Base-by-base conservation (phyloP, 2,797 vertebrate species). In the Scolopax bukidnonensis region DNA sequence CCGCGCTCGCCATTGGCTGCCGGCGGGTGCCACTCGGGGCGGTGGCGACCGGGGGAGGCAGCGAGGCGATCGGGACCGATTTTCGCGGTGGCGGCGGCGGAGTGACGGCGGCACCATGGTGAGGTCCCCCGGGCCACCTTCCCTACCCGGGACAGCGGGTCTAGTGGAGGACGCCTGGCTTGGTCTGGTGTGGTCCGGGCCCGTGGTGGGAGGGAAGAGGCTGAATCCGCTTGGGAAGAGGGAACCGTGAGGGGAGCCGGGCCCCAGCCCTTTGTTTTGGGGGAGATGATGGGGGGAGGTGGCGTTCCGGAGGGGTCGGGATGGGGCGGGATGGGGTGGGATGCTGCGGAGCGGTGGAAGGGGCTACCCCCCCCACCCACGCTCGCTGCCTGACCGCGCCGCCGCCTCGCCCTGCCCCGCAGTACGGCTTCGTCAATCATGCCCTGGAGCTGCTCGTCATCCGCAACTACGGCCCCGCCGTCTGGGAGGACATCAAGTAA, bases 401-500 rank as follows among this genome's bases (percentile, higher is more conserved):
- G 3, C 38, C 21, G 25, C 32, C 30, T 76, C 69, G 11, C 50
- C 56, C 33, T 92, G 38, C 47, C 97, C 97, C 84, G 41, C 98
- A 99, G 99, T 99, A 99, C 97, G 99, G 99, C 54, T 99, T 99
- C 97, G 99, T 99, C 96, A 99, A 99, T 98, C 99, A 99, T 97
- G 99, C 99, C 77, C 96, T 99, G 98, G 99, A 99, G 98, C 99
- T 99, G 80, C 98, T 99, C 73, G 99, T 99, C 95, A 98, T 99
- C 86, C 98, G 99, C 97, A 99, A 99, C 97, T 99, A 99, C 89
- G 99, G 99, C 36, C 98, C 98, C 57, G 99, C 99, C 96, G 98
- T 99, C 95, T 99, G 99, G 99, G 99, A 99, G 97, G 99, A 99
- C 97, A 99, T 99, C 98, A 99, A 99, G 99, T 99, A 98, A 99